Evolutionary conservation across 2,113 vertebrate genomes (phyloP).

Genomic region (Pyrgilauda ruficollis): DNA sequence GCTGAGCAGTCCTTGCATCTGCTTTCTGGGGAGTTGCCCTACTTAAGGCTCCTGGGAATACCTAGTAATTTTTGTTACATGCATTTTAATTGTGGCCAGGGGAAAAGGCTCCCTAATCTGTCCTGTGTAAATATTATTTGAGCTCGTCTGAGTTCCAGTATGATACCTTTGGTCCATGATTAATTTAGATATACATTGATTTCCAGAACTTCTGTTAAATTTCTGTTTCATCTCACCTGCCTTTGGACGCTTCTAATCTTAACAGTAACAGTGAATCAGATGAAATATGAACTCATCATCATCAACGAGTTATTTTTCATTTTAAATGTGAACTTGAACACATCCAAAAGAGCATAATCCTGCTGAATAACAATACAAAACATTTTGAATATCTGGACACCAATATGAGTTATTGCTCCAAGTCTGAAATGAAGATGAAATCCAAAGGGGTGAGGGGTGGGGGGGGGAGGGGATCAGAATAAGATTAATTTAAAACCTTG

Average conservation of each 20-base stretch:
- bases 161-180: not conserved
- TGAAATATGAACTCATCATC: not conserved
- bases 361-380: not conserved
- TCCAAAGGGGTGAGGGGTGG: accelerated
- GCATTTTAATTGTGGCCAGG: not conserved
- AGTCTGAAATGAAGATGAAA: not conserved
- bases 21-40: not conserved
- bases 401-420: not conserved
- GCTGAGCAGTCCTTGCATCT: not conserved
- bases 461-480: not conserved
- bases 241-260: not conserved
- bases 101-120: not conserved
- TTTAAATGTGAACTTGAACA: not conserved
- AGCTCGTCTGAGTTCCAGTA: not conserved
- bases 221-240: not conserved
- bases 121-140: not conserved
- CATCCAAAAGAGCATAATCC: not conserved
- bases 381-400: not conserved
- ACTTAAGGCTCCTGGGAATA: not conserved
- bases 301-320: not conserved
- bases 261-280: not conserved
- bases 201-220: not conserved
- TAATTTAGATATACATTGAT: not conserved
- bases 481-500: not conserved
- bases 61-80: not conserved